Evolutionary conservation across 2,113 vertebrate species (phyloP), one percentile per base, ranked within the genome.

Genomic region (Echinops telfairi): DNA sequence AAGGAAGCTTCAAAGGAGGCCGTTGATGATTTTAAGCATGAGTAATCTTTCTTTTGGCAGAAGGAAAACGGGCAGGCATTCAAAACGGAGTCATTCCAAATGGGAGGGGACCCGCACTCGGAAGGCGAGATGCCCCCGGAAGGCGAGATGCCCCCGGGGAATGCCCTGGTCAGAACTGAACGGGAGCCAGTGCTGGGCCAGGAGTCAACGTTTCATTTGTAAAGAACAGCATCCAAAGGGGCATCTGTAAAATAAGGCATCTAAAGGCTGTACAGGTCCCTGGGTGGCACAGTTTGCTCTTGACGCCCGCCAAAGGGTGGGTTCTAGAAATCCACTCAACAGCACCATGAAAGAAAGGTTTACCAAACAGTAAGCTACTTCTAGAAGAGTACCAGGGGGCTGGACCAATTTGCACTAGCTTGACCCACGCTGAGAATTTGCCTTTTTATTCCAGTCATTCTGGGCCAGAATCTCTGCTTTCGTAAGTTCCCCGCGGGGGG

Each of bases 21-120:
- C n/a, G 31, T 19, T 83, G 68, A 58, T 78, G 16, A 86, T 92
- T 43, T 83, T 83, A 89, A 86, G 77, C 27, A 29, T 38, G 43
- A 66, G 20, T 71, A 8, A 0, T 57, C 62, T 77, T 92, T 81
- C 64, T 73, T 77, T 7, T 64, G 38, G 38, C 79, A 60, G 27
- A 80, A 80, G 16, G 16, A 25, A 68, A 6, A 73, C 62, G 27
- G 19, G 29, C 77, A 85, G 7, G 12, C 4, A 38, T 58, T 86
- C 6, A 43, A 47, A 92, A 31, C 57, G 77, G n/a, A 66, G 19
- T 64, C 71, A 70, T 38, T 68, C 57, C 10, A 62, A 29, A n/a
- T 40, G 29, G 84, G 68, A 62, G 7, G 10, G 73, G 53, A 71
- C 60, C 22, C 82, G 38, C 47, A 79, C 43, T 38, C 68, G 33